phyloP scores from a whole-genome alignment of 2,888 invertebrate species.

The Dryobotodes eremita region DNA sequence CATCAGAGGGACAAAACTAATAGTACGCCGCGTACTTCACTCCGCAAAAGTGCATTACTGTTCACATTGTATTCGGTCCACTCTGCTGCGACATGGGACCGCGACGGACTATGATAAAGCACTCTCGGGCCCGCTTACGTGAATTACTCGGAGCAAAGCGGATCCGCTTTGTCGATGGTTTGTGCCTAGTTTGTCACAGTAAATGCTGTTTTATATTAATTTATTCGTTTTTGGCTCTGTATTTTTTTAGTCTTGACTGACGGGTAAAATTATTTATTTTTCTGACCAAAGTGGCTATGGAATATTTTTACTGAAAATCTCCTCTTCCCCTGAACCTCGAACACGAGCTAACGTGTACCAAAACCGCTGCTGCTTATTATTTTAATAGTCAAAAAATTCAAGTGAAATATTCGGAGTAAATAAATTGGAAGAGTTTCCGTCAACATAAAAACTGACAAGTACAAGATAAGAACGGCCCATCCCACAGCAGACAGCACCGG shows the following conservation, averaged over 20 bases:
- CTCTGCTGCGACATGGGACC: constrained; percentile 16
- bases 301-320: neutral
- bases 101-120: constrained; percentile 53
- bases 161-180: constrained; percentile 37
- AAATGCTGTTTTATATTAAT: constrained; percentile 29
- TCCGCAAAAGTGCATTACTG: constrained; percentile 57
- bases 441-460: no score
- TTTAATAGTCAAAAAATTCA: no score
- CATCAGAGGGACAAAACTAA: constrained; percentile 39
- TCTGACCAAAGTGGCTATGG: neutral
- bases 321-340: no score
- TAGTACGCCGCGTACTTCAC: constrained; percentile 19
- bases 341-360: no score
- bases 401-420: no score
- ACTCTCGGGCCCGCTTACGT: constrained; percentile 53
- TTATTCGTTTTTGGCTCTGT: neutral
- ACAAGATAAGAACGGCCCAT: no score
- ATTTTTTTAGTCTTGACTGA: no score
- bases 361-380: no score
- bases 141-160: constrained; percentile 48
- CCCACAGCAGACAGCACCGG: no score
- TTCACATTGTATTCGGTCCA: constrained; percentile 33
- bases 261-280: neutral
- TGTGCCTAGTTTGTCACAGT: constrained; percentile 39
- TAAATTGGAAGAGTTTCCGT: no score